Evolutionary conservation across 2,797 vertebrate genomes (phyloP), one percentile per base, ranked within the genome.

Genomic region (Sandelia bainsii): DNA sequence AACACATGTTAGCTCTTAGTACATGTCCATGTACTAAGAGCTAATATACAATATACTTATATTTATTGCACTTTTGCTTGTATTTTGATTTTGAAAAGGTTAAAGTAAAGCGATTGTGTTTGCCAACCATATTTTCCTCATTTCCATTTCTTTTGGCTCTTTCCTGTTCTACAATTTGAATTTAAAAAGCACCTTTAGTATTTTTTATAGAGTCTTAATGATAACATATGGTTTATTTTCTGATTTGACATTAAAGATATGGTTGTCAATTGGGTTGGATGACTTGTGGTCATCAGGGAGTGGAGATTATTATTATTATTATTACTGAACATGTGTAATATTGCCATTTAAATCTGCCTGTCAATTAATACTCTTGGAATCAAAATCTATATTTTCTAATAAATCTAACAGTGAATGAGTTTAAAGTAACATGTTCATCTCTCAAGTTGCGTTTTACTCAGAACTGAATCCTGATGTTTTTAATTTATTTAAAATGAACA

Each of bases 241-340:
- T 42, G 56, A 23, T 40, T 57, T 39, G 10, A 22, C 16, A 16
- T 8, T 27, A 44, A 19, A 22, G 27, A 20, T 11, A n/a, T 50
- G 8, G 20, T 12, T 29, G 32, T 20, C 13, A 17, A n/a, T 17
- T n/a, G 20, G 14, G 23, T 45, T 46, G 7, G n/a, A 29, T 48
- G 34, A 40, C 17, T 17, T 42, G 23, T 37, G 48, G 48, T 48
- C 23, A 40, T 11, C 57, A 17, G 12, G n/a, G 32, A 39, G 53
- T 16, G 54, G 23, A 32, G 68, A 62, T 39, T 7, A 32, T 32
- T 32, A 49, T 60, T 19, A 75, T 29, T 69, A 63, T 72, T 64
- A 59, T 44, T 37, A 62, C 32, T 53, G 51, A 77, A 42, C 64
- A 51, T 32, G 27, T 48, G 32, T 51, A 42, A 54, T 66, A 29